A percentile compares a stretch with the other conserved stretches of the same genome.
phyloP scores from a whole-genome alignment of 2,113 vertebrate genomes.

The Pongo abelii region DNA sequence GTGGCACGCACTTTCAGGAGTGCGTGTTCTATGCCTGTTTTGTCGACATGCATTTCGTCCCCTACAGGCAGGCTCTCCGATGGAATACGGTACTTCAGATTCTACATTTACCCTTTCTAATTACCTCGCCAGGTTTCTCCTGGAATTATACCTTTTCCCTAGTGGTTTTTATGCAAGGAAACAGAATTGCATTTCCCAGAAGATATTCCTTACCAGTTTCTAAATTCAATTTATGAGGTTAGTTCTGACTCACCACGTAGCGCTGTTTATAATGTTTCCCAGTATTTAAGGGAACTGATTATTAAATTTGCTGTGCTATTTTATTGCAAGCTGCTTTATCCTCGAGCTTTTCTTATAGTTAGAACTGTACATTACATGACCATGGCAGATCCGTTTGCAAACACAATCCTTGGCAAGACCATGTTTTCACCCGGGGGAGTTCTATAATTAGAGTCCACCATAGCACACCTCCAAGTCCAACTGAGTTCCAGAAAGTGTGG shows the following conservation, averaged over 20 bases:
- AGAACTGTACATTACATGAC: not conserved
- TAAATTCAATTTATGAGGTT: not conserved
- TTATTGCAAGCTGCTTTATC: not conserved
- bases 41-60: accelerated
- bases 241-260: not conserved
- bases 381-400: not conserved
- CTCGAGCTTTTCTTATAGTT: not conserved
- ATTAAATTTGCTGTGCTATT: not conserved
- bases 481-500: not conserved
- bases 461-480: not conserved
- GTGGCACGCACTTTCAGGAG: not conserved
- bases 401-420: not conserved
- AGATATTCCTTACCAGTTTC: conserved; percentile 36
- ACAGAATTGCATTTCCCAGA: conserved; percentile 33
- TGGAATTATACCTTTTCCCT: not conserved
- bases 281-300: conserved; percentile 10
- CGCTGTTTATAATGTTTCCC: not conserved
- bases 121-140: not conserved
- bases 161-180: conserved; percentile 40
- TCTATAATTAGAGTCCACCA: not conserved
- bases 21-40: accelerated
- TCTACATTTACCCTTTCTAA: not conserved
- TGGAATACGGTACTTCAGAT: accelerated
- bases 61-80: accelerated
- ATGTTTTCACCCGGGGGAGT: not conserved